Percentiles rank a stretch among this genome's conserved stretches.
phyloP scores from a whole-genome alignment of 2,113 vertebrate genomes.

The Agelaius phoeniceus region DNA sequence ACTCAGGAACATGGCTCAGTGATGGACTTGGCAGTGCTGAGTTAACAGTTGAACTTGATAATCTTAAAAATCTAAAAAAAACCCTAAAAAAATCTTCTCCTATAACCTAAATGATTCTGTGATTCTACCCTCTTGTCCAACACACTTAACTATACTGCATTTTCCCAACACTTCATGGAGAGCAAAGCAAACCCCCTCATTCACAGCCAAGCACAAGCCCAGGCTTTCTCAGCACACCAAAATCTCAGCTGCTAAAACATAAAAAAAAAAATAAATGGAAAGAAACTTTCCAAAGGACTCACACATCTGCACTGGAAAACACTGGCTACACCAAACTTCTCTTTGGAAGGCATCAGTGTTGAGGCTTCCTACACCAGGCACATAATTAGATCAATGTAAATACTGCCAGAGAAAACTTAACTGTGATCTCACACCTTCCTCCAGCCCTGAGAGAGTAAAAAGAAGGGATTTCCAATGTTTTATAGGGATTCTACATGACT shows the following conservation, averaged over 20 bases:
- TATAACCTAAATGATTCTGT: not conserved
- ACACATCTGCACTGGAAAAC: not conserved
- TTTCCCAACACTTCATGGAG: not conserved
- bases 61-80: not conserved
- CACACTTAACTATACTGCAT: not conserved
- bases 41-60: not conserved
- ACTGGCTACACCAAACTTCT: not conserved
- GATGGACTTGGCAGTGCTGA: not conserved
- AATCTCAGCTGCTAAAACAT: not conserved
- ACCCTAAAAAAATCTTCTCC: not conserved
- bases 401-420: not conserved
- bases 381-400: not conserved
- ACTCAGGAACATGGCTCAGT: not conserved
- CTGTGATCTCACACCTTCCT: not conserved
- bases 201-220: not conserved
- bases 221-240: not conserved
- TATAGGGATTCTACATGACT: not conserved
- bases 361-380: not conserved
- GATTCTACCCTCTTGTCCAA: not conserved
- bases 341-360: not conserved
- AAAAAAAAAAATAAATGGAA: not conserved
- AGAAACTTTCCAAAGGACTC: not conserved
- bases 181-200: not conserved
- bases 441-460: not conserved
- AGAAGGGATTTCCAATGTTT: not conserved